Conservation (phyloP, 2,797 vertebrate genomes). For the Danionella dracula region DNA sequence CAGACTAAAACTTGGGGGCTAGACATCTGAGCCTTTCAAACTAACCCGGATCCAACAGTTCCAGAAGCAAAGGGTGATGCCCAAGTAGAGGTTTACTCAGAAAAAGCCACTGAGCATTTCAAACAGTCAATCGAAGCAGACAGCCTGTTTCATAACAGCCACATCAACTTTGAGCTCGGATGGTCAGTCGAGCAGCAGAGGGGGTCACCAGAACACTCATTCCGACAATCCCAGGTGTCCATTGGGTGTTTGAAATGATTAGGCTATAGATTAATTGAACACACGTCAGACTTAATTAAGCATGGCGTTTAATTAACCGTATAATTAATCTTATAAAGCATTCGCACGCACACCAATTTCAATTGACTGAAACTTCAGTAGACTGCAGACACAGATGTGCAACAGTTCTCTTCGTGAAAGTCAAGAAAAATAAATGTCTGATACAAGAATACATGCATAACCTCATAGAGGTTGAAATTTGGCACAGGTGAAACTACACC, state of each 20-base stretch:
- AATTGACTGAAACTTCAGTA: slow-evolving; percentile 59
- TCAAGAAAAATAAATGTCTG: slow-evolving; percentile 38
- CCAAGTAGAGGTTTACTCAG: slow-evolving; percentile 2
- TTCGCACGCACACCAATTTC: slow-evolving; percentile 51
- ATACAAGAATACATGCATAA: slow-evolving; percentile 56
- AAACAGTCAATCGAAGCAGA: slow-evolving; percentile 12
- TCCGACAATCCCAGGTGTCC: slow-evolving; percentile 37
- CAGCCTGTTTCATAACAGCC: neutral
- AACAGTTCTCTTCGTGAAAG: slow-evolving; percentile 38
- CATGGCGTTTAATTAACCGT: slow-evolving; percentile 76
- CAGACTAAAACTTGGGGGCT: slow-evolving; percentile 43
- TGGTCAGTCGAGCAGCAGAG: slow-evolving; percentile 9
- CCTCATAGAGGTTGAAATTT: slow-evolving; percentile 49
- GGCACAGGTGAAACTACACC: slow-evolving; percentile 43
- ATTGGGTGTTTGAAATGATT: slow-evolving; percentile 70
- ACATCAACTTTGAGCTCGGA: slow-evolving; percentile 1
- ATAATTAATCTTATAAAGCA: slow-evolving; percentile 77
- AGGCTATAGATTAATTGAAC: slow-evolving; percentile 78
- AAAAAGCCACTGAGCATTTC: slow-evolving; percentile 21
- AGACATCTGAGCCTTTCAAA: slow-evolving; percentile 34
- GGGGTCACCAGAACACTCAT: slow-evolving; percentile 31
- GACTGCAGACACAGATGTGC: slow-evolving; percentile 53
- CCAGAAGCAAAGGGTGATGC: slow-evolving; percentile 20
- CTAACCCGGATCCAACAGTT: slow-evolving; percentile 3
- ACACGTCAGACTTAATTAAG: slow-evolving; percentile 79